Percentiles rank a stretch among this genome's conserved stretches.
Conservation (phyloP, 2,888 invertebrate species). For the Chaitophorus viminalis region DNA sequence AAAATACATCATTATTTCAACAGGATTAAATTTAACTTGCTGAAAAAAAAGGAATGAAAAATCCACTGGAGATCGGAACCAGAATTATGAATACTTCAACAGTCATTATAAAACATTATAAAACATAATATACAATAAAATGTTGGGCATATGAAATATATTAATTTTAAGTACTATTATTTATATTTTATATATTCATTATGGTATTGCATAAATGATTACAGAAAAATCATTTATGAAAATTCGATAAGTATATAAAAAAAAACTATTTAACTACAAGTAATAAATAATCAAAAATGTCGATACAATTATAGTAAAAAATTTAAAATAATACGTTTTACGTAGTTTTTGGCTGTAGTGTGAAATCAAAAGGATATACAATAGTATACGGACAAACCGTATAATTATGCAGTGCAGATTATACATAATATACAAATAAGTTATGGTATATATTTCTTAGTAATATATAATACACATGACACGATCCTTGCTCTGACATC, state of each 20-base stretch:
- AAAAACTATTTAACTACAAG: neutral
- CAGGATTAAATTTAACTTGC: too few relatives aligned
- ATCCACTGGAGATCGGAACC: too few relatives aligned
- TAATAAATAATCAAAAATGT: neutral
- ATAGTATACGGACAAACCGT: neutral
- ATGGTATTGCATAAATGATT: neutral
- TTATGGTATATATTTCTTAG: too few relatives aligned
- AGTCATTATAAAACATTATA: too few relatives aligned
- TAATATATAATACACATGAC: neutral
- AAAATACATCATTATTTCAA: too few relatives aligned
- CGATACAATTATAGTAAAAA: neutral
- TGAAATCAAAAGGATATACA: neutral
- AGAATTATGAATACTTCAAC: too few relatives aligned
- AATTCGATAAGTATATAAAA: neutral
- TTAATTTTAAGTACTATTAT: too few relatives aligned
- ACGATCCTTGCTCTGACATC: neutral
- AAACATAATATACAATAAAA: too few relatives aligned
- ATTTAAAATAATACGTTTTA: neutral
- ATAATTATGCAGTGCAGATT: neutral
- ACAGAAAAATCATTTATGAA: neutral
- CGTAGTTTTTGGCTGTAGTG: neutral
- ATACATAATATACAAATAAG: too few relatives aligned
- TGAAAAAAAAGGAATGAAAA: too few relatives aligned
- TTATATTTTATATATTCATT: too few relatives aligned
- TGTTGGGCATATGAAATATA: too few relatives aligned